Percentiles rank a stretch among this genome's conserved stretches.
Evolutionary conservation across 1,140 invertebrate species (phyloP).

Genomic region (Drosophila sechellia): DNA sequence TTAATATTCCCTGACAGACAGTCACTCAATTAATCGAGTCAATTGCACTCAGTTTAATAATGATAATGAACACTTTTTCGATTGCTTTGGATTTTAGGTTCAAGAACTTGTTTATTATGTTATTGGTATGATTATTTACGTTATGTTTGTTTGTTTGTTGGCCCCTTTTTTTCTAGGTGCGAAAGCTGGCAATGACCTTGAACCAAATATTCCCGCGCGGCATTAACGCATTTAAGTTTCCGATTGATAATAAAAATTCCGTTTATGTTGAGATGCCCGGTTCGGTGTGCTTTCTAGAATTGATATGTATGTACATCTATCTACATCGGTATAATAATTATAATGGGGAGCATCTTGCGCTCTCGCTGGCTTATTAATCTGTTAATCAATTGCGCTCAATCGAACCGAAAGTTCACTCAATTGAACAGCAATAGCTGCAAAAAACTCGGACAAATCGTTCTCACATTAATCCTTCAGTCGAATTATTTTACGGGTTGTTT

Average conservation of each 20-base stretch:
- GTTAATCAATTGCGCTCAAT: slow-evolving; percentile 75
- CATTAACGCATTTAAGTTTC: slow-evolving; percentile 41
- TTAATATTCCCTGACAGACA: not conserved
- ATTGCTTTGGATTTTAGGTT: slow-evolving; percentile 27
- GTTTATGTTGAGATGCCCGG: slow-evolving; percentile 55
- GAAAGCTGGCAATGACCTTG: slow-evolving; percentile 60
- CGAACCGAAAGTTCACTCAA: slow-evolving; percentile 59
- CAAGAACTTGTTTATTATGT: slow-evolving; percentile 48
- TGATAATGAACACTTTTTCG: slow-evolving; percentile 10
- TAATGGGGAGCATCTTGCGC: slow-evolving; percentile 17
- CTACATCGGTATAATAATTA: slow-evolving; percentile 26
- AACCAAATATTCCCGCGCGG: slow-evolving; percentile 52
- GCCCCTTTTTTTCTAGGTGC: slow-evolving; percentile 7
- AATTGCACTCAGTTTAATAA: slow-evolving; percentile 40
- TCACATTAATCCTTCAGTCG: slow-evolving; percentile 72
- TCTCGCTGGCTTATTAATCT: slow-evolving; percentile 59
- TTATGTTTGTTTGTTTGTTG: slow-evolving; percentile 18
- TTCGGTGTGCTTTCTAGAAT: slow-evolving; percentile 23
- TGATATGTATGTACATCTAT: not conserved
- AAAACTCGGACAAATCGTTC: slow-evolving; percentile 25
- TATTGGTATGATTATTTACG: slow-evolving; percentile 29
- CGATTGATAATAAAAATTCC: slow-evolving; percentile 60
- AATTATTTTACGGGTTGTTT: slow-evolving; percentile 60
- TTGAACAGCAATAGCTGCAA: slow-evolving; percentile 26
- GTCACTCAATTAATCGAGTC: slow-evolving; percentile 48